Conservation (phyloP, 2,888 invertebrate species). For the Diploptera punctata region DNA sequence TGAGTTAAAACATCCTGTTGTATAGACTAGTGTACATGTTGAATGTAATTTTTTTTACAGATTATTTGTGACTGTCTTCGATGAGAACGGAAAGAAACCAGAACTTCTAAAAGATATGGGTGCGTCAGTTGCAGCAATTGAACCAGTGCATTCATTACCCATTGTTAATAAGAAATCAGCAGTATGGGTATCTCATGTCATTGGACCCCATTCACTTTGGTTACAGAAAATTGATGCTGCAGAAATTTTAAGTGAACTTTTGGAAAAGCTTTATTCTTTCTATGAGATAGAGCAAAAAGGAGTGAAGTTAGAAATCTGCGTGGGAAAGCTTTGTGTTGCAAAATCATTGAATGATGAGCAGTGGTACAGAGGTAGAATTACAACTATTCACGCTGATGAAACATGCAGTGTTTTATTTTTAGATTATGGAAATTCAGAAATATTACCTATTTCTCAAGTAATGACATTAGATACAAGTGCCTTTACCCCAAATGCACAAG, state of each 20-base stretch:
- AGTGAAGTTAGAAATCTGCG: conserved; percentile 54
- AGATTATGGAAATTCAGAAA: conserved; percentile 76
- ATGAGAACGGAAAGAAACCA: conserved; percentile 50
- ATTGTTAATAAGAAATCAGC: conserved; percentile 66
- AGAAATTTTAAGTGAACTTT: conserved; percentile 56
- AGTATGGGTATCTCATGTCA: conserved; percentile 65
- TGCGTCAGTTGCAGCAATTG: conserved; percentile 49
- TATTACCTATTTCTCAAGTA: conserved; percentile 44
- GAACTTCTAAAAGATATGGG: conserved; percentile 51
- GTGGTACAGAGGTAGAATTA: conserved; percentile 73
- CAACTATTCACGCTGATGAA: conserved; percentile 54
- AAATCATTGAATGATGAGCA: conserved; percentile 63
- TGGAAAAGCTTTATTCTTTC: conserved; percentile 63
- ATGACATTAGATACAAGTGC: conserved; percentile 50
- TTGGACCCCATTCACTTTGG: conserved; percentile 66
- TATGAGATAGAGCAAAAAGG: conserved; percentile 55
- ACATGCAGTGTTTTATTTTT: conserved; percentile 59
- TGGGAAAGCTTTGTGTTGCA: conserved; percentile 66
- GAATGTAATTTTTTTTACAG: conserved; percentile 61
- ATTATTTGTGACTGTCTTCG: conserved; percentile 70
- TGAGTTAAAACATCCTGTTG: too few relatives aligned
- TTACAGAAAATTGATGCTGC: conserved; percentile 63
- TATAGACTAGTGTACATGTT: too few relatives aligned
- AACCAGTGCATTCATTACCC: conserved; percentile 65
- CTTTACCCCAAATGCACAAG: conserved; percentile 49